These are phyloP conservation scores for Falcaria lacertinaria DNA, from an alignment of 2,888 invertebrate species.

Conservation along the genomic window DNA sequence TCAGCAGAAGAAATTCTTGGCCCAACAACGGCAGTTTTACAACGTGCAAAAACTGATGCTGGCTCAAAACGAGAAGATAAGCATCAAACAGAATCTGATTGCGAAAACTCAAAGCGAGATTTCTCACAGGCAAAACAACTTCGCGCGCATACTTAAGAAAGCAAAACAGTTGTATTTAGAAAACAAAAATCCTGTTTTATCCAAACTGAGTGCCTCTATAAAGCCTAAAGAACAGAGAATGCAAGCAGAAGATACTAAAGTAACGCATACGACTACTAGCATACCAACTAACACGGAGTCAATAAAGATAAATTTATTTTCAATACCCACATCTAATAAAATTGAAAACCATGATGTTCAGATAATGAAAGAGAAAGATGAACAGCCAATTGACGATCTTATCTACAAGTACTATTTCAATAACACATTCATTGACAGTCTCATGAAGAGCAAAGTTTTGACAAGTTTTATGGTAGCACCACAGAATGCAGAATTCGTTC, in stretches of 20 bases:
- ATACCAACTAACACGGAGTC: constrained; percentile 37
- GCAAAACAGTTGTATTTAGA: constrained; percentile 51
- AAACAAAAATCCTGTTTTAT: constrained; percentile 18
- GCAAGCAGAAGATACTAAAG: constrained; percentile 9
- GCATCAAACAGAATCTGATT: constrained; percentile 54
- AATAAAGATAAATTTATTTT: constrained; percentile 62
- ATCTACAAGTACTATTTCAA: constrained; percentile 72
- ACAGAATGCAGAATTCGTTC: constrained; percentile 22
- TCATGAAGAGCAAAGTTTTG: constrained; percentile 58
- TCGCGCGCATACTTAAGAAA: constrained; percentile 60
- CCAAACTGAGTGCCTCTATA: constrained; percentile 14
- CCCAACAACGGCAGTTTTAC: constrained; percentile 63
- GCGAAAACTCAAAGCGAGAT: constrained; percentile 64
- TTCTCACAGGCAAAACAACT: constrained; percentile 60
- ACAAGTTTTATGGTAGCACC: constrained; percentile 30
- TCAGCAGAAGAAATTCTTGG: constrained; percentile 61
- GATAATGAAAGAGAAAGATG: constrained; percentile 63
- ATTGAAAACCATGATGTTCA: constrained; percentile 51
- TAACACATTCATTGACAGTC: constrained; percentile 62
- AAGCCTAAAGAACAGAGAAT: constrained; percentile 1
- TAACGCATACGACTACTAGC: constrained; percentile 18
- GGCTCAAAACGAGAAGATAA: constrained; percentile 64
- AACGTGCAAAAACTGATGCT: constrained; percentile 61
- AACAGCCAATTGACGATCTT: constrained; percentile 59
- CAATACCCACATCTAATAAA: constrained; percentile 40